Conservation (phyloP, 1,140 invertebrate genomes). For the Bombyx mori region ASM3026992v2 NC_085111.1:13374501-13375000, state of each 20-base stretch:
- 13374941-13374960: constrained; percentile 66
- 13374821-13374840: constrained; percentile 62
- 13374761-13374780: constrained; percentile 42
- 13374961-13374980: constrained; percentile 52
- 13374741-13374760: constrained; percentile 36
- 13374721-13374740: constrained; percentile 21
- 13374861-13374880: constrained; percentile 59
- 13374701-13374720: too few relatives aligned
- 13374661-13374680: too few relatives aligned
- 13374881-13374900: constrained; percentile 9
- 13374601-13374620: too few relatives aligned
- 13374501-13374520: too few relatives aligned
- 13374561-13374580: too few relatives aligned
- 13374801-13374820: constrained; percentile 39
- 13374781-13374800: constrained; percentile 60
- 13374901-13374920: constrained; percentile 13
- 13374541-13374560: too few relatives aligned
- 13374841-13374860: constrained; percentile 61
- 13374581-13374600: too few relatives aligned
- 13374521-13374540: too few relatives aligned
- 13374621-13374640: neutral
- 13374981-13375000: constrained; percentile 68
- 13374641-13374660: neutral
- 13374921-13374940: constrained; percentile 68
- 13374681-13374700: too few relatives aligned